Percentiles rank a stretch among this genome's conserved stretches.
Evolutionary conservation across 1,140 invertebrate species (phyloP).

Genomic region (Radopholus similis): DNA sequence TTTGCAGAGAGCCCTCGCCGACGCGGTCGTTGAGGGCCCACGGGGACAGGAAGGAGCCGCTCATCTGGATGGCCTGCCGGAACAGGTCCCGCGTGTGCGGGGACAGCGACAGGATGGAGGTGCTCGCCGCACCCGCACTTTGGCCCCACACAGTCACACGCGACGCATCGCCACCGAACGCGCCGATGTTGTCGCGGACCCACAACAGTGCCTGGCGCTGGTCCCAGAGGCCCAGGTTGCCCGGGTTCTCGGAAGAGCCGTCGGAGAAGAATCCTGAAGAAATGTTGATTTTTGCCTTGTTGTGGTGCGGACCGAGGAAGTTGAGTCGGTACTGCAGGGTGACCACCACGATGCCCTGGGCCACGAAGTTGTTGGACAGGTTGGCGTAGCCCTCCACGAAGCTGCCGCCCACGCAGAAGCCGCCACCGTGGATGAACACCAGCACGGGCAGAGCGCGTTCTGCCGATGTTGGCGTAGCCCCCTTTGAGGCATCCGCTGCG

Average conservation of each 20-base stretch:
- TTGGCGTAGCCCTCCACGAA: constrained; percentile 31
- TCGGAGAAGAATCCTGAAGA: constrained; percentile 53
- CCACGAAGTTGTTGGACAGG: constrained; percentile 39
- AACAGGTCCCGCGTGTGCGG: constrained; percentile 35
- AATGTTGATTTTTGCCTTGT: too few relatives aligned
- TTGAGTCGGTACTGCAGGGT: constrained; percentile 47
- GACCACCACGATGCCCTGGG: constrained; percentile 42
- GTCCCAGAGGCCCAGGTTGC: constrained; percentile 52
- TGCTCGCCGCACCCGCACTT: constrained; percentile 67
- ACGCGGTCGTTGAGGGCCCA: constrained; percentile 29
- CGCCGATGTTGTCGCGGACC: constrained; percentile 55
- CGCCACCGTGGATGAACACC: constrained; percentile 43
- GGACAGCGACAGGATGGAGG: constrained; percentile 43
- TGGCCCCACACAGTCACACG: constrained; percentile 72
- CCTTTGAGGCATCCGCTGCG: background rate
- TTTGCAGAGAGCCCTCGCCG: constrained; percentile 4
- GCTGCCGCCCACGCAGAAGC: constrained; percentile 26
- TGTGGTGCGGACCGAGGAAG: constrained; percentile 29
- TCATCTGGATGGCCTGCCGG: constrained; percentile 33
- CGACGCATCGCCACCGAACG: constrained; percentile 68
- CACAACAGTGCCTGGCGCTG: constrained; percentile 37
- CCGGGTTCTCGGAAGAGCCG: constrained; percentile 65
- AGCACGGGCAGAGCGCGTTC: constrained; percentile 26
- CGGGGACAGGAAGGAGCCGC: constrained; percentile 24
- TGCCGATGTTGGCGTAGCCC: background rate